Conservation (phyloP, 1,140 invertebrate species). For the Oppia nitens region DNA sequence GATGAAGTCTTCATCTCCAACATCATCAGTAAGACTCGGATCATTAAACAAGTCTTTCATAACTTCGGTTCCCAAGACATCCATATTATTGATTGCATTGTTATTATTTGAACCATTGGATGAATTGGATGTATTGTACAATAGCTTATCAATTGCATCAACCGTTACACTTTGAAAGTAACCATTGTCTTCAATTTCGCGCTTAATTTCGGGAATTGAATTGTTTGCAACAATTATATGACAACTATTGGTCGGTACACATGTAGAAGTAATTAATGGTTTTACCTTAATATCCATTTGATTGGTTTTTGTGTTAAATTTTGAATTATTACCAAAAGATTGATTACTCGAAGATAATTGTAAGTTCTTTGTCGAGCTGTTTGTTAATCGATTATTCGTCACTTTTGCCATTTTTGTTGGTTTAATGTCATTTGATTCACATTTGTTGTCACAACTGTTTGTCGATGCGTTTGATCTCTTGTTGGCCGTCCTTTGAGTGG, state of each 20-base stretch:
- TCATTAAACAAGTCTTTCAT: not conserved
- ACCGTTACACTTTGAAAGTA: not conserved
- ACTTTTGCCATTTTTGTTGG: not conserved
- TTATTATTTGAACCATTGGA: too few relatives aligned
- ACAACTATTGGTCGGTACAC: not conserved
- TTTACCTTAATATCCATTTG: not conserved
- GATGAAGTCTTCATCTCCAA: not conserved
- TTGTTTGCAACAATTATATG: not conserved
- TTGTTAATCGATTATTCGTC: not conserved
- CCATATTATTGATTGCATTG: not conserved
- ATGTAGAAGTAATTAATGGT: not conserved
- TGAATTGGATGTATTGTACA: not conserved
- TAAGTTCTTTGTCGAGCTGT: not conserved
- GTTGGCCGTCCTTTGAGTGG: not conserved
- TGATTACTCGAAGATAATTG: not conserved
- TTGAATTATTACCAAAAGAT: not conserved
- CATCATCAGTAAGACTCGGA: not conserved
- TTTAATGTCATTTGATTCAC: not conserved
- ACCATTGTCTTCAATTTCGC: not conserved
- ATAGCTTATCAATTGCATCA: not conserved
- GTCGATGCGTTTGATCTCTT: not conserved
- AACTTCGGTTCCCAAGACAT: not conserved
- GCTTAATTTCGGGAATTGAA: not conserved
- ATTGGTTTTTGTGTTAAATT: not conserved
- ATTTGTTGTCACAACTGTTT: not conserved